These are phyloP conservation scores for Apodemus agrarius DNA, from an alignment of 2,797 vertebrate species.

Conservation along the genomic window DNA sequence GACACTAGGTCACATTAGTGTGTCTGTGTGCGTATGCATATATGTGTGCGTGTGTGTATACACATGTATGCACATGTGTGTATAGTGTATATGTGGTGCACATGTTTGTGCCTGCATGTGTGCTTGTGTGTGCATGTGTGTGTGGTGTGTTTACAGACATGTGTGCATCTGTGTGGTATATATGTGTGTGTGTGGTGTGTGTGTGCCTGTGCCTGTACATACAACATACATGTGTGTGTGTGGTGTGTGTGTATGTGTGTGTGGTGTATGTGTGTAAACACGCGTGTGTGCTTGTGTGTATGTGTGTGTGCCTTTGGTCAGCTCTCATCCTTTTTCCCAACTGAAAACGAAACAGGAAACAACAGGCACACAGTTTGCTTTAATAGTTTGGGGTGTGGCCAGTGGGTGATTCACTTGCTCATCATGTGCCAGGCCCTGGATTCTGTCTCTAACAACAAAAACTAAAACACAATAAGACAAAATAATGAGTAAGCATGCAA, in stretches of 20 bases:
- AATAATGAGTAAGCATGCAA: not conserved
- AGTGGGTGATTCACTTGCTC: not conserved
- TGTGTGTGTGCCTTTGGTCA: not conserved
- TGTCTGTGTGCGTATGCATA: too few species aligned
- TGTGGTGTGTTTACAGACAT: too few species aligned
- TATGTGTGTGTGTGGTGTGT: too few species aligned
- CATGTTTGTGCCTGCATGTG: too few species aligned
- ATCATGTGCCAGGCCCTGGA: not conserved
- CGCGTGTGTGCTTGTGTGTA: not conserved
- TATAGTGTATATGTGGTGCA: too few species aligned
- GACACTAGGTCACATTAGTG: not conserved
- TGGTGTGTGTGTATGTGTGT: not conserved
- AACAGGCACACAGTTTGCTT: not conserved
- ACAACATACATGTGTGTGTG: too few species aligned
- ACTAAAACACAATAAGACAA: not conserved
- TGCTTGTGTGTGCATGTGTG: not conserved
- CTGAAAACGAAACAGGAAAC: not conserved
- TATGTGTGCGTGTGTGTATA: not conserved
- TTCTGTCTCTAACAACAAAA: not conserved
- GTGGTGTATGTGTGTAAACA: too few species aligned
- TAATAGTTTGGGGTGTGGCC: not conserved
- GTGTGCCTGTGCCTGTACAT: too few species aligned
- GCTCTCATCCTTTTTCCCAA: not conserved
- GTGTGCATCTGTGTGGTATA: too few species aligned
- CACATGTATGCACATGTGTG: too few species aligned